These are phyloP conservation scores for Pogonus chalceus DNA, from an alignment of 1,140 invertebrate species.

Conservation along the genomic window DNA sequence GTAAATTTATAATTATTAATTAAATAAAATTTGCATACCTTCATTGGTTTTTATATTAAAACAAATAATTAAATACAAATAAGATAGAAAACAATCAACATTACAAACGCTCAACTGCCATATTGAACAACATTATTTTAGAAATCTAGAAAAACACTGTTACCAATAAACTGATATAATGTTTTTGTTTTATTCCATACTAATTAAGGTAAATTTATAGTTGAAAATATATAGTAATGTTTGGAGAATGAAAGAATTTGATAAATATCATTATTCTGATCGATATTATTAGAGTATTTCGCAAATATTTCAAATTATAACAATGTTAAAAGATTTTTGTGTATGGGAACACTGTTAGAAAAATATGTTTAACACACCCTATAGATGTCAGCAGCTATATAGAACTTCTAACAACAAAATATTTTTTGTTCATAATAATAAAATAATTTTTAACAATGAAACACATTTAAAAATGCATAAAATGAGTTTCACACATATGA, in stretches of 20 bases:
- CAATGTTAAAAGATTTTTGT: no score
- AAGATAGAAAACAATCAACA: neutral
- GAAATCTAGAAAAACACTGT: neutral
- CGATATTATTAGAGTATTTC: neutral
- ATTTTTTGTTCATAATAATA: neutral
- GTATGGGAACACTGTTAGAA: no score
- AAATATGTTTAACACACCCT: no score
- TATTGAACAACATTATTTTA: constrained; percentile 1
- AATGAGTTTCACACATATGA: neutral
- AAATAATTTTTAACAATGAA: neutral
- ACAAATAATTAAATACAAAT: neutral
- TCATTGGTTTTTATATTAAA: neutral
- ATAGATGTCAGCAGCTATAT: neutral
- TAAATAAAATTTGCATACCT: neutral
- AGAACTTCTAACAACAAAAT: neutral
- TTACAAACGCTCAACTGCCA: neutral
- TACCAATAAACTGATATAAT: neutral
- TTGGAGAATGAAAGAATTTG: neutral
- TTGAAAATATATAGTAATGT: neutral
- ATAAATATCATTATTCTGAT: neutral
- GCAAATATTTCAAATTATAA: neutral
- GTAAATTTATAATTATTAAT: neutral
- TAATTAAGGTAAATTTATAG: neutral
- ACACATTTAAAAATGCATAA: neutral
- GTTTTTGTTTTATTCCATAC: neutral